Conservation (phyloP, 1,140 invertebrate genomes). For the Bombus pascuorum region DNA sequence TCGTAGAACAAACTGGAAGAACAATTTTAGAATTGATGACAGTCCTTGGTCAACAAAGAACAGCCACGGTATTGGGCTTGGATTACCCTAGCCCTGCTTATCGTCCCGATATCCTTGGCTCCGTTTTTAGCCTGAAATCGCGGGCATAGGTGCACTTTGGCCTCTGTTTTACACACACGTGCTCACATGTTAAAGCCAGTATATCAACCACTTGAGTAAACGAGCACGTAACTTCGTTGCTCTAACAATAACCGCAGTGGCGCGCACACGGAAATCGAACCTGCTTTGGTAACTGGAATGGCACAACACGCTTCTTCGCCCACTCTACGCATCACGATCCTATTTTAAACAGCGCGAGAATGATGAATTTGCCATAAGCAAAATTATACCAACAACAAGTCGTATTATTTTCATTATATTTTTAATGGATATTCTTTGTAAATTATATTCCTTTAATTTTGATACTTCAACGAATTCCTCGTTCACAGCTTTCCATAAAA, state of each 20-base stretch:
- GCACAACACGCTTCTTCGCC: slow-evolving; percentile 12
- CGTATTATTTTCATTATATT: no score
- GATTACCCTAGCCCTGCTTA: slow-evolving; percentile 49
- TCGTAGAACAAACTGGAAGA: slow-evolving; percentile 17
- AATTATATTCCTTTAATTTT: no score
- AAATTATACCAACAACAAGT: background rate
- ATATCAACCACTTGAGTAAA: slow-evolving; percentile 53
- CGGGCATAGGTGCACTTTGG: slow-evolving; percentile 59
- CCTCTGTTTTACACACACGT: slow-evolving; percentile 42
- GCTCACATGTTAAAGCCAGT: slow-evolving; percentile 12
- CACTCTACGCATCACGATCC: background rate
- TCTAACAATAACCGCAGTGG: slow-evolving; percentile 51
- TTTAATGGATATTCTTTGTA: no score
- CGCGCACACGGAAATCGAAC: slow-evolving; percentile 45
- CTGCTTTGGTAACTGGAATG: slow-evolving; percentile 30
- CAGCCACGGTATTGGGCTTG: slow-evolving; percentile 34
- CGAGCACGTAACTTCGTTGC: slow-evolving; percentile 53
- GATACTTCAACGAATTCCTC: background rate
- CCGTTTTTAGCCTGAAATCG: slow-evolving; percentile 60
- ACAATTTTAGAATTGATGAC: slow-evolving; percentile 38
- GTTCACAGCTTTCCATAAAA: background rate
- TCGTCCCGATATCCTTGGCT: slow-evolving; percentile 62
- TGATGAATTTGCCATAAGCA: background rate
- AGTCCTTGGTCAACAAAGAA: slow-evolving; percentile 46
- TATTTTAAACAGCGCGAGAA: background rate